These are phyloP conservation scores for Amblyjoppa proteus DNA, from an alignment of 2,888 invertebrate species.

Conservation along the genomic window DNA sequence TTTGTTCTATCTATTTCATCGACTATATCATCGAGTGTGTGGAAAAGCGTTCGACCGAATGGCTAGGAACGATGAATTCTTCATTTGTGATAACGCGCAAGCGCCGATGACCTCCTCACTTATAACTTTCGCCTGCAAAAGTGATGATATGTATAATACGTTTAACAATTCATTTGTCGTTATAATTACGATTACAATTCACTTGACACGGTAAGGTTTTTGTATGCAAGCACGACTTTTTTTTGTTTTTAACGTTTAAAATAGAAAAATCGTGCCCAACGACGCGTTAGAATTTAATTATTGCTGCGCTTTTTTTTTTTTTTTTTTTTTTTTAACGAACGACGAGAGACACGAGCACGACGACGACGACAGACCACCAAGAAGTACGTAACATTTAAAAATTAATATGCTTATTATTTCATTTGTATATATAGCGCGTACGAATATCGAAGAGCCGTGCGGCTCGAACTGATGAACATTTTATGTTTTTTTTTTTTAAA, in stretches of 20 bases:
- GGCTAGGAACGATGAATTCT: slow-evolving; percentile 15
- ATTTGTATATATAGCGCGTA: slow-evolving; percentile 27
- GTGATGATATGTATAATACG: slow-evolving; percentile 69
- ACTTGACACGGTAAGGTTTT: slow-evolving; percentile 35
- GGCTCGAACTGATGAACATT: slow-evolving; percentile 41
- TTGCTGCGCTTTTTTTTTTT: slow-evolving; percentile 41
- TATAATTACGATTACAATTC: slow-evolving; percentile 26
- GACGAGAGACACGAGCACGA: slow-evolving; percentile 61
- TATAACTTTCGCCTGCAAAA: slow-evolving; percentile 73
- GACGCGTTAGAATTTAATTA: not conserved
- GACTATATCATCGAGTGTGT: slow-evolving; percentile 30
- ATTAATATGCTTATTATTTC: slow-evolving; percentile 43
- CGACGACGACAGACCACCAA: slow-evolving; percentile 53
- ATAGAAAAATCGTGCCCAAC: not conserved
- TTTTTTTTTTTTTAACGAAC: slow-evolving; percentile 43
- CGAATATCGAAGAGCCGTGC: slow-evolving; percentile 36
- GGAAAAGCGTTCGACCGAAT: slow-evolving; percentile 27
- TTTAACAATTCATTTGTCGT: slow-evolving; percentile 47
- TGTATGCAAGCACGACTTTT: slow-evolving; percentile 13
- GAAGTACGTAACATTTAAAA: slow-evolving; percentile 59
- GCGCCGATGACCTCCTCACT: slow-evolving; percentile 25
- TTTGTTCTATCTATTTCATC: slow-evolving; percentile 2
- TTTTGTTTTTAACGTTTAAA: slow-evolving; percentile 5
- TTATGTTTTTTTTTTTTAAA: not conserved
- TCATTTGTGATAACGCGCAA: slow-evolving; percentile 14